These are phyloP conservation scores for Zaprionus ghesquierei DNA, from an alignment of 1,140 invertebrate species.

Conservation along the genomic window DNA sequence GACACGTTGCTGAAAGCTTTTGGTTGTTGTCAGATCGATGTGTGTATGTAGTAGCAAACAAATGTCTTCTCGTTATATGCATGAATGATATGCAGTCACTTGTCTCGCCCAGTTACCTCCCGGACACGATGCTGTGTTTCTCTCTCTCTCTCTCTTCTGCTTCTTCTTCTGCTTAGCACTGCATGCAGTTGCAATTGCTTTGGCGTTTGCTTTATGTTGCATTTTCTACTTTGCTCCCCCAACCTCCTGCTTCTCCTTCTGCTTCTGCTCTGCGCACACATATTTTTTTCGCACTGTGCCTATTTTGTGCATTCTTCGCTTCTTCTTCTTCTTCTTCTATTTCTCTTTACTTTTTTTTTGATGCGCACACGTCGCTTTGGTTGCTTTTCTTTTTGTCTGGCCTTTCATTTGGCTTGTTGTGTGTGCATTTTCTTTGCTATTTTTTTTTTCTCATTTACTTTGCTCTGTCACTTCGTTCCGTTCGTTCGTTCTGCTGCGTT, in stretches of 20 bases:
- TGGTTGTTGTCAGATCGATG: background rate
- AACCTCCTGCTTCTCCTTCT: background rate
- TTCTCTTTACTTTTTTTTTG: slow-evolving; percentile 36
- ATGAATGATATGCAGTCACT: slow-evolving; percentile 17
- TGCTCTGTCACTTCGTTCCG: slow-evolving; percentile 54
- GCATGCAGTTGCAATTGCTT: slow-evolving; percentile 49
- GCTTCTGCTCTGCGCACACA: slow-evolving; percentile 5
- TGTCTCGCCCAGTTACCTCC: slow-evolving; percentile 11
- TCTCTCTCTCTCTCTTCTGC: slow-evolving; percentile 4
- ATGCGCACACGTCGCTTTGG: slow-evolving; percentile 41
- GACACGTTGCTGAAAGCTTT: background rate
- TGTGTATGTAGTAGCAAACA: background rate
- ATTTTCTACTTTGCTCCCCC: slow-evolving; percentile 54
- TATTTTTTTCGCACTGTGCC: slow-evolving; percentile 70
- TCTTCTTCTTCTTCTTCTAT: slow-evolving; percentile 9
- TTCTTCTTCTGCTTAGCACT: slow-evolving; percentile 21
- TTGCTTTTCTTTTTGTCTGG: slow-evolving; percentile 50
- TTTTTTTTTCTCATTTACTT: slow-evolving; percentile 67
- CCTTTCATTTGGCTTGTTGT: slow-evolving; percentile 37
- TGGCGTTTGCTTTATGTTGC: slow-evolving; percentile 57
- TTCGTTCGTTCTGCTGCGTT: slow-evolving; percentile 71
- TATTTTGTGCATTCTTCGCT: slow-evolving; percentile 53
- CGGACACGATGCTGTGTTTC: background rate
- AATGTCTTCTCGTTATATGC: background rate
- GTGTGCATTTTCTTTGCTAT: slow-evolving; percentile 70